Evolutionary conservation across 2,113 vertebrate genomes (phyloP), one percentile per base, ranked within the genome.

Genomic region (Hyperopisus bebe): DNA sequence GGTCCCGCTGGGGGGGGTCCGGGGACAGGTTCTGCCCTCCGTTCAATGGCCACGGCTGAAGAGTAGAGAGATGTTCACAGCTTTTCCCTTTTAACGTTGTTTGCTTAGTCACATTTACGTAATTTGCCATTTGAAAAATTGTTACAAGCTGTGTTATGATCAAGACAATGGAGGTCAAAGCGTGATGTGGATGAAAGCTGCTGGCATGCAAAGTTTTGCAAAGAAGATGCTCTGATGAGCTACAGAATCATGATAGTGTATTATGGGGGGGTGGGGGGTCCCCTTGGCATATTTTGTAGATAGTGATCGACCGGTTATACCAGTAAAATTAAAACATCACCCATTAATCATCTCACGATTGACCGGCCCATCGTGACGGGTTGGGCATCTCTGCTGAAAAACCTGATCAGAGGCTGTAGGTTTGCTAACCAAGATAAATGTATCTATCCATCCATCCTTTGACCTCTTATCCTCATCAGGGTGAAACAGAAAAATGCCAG

Each of bases 1-100:
- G 93, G 94, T 99, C 98, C 93, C 98, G 97, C 95, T 99, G 98
- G 0, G 97, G 97, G 74, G 98, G 97, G 90, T 98, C 96, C 9
- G 97, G 96, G 91, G 97, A 97, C 58, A 98, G 93, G 92, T 96
- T 99, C 92, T 95, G 96, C 53, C 98, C 98, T 89, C 98, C 98
- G 8, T 96, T 96, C 42, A 99, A 96, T 0, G 98, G 98, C 98
- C 98, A 99, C 0, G 95, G 95, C 98, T 99, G 90, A 91, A 74
- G 62, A 82, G 93, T 35, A 93, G 66, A 90, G 84, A 91, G 35
- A 19, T 11, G 62, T 70, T 70, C 13, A 70, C 62, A 31, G 62
- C 27, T 70, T 5, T 13, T 31, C 10, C n/a, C 35, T 42, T 42
- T 6, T 7, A 7, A 8, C 17, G 2, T 19, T 19, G 27, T 77